Base-by-base conservation (phyloP, 2,888 invertebrate genomes). In the Amiota communis region DNA sequence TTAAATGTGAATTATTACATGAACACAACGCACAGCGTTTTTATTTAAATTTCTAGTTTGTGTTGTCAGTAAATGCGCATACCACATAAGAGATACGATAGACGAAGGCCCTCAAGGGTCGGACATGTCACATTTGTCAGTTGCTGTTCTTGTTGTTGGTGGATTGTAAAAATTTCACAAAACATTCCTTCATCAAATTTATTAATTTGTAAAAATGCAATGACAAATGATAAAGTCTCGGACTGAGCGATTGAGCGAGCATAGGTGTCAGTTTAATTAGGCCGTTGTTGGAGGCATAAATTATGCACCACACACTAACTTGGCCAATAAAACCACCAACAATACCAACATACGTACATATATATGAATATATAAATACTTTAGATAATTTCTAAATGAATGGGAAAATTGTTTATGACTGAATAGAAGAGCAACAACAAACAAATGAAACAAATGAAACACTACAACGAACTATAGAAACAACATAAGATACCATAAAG, bases 161-260 rank as follows among this genome's bases (percentile, higher is more conserved):
- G 36, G 46, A 10, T 20, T 17, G 10, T 59, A 11, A 11, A n/a
- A 15, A 59, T 20, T 59, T 59, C 20, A 17, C 9, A 49, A 48
- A 65, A 65, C 48, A 49, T 49, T 15, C 17, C 65, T 17, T 67
- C 65, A 67, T 67, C 80, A 75, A 73, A 83, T 83, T 85, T 85
- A 83, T 83, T 83, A 83, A 83, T 83, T 83, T 83, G 84, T 80
- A 77, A 85, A 83, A 84, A 84, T 70, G 72, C 75, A 77, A n/a
- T 85, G 83, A 83, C 83, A 83, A 83, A 83, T 85, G 85, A 83
- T 85, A 83, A 83, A 83, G 83, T 83, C 84, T 82, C 81, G 76
- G 36, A 36, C 36, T 36, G 36, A 36, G 36, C 36, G 36, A 36
- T 36, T 36, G 36, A 75, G 81, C 80, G 75, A 72, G 68, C 69